A percentile compares a stretch with the other conserved stretches of the same genome.
Evolutionary conservation across 2,888 invertebrate genomes (phyloP).

Genomic region (Noctua janthina): DNA sequence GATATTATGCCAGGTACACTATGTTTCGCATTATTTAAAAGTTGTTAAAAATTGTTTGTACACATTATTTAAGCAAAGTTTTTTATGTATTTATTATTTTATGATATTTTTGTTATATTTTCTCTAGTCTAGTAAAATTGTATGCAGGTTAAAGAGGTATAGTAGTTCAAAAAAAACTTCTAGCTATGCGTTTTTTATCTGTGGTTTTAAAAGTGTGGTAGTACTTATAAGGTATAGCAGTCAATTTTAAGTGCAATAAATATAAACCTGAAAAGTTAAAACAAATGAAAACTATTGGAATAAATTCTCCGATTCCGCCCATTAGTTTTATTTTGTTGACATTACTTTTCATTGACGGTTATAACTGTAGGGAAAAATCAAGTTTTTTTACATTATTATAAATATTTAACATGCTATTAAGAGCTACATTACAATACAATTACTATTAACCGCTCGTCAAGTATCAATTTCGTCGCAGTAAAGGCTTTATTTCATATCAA

Average conservation of each 20-base stretch:
- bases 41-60: neutral
- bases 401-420: neutral
- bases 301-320: neutral
- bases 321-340: neutral
- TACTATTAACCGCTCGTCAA: neutral
- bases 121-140: neutral
- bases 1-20: conserved; percentile 82
- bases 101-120: conserved; percentile 17
- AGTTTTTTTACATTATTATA: neutral
- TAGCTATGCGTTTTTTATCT: neutral
- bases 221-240: neutral
- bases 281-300: neutral
- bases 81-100: conserved; percentile 20
- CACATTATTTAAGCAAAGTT: neutral
- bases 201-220: neutral
- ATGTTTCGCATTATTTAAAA: conserved; percentile 34
- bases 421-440: neutral
- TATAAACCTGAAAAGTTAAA: neutral
- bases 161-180: neutral
- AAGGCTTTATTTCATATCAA: conserved; percentile 2
- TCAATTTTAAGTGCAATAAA: neutral
- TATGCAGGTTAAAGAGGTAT: neutral
- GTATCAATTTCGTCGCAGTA: neutral
- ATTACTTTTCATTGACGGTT: neutral
- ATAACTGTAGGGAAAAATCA: neutral